Base-by-base conservation (phyloP, 1,140 invertebrate genomes). In the Calliopsis andreniformis region DNA sequence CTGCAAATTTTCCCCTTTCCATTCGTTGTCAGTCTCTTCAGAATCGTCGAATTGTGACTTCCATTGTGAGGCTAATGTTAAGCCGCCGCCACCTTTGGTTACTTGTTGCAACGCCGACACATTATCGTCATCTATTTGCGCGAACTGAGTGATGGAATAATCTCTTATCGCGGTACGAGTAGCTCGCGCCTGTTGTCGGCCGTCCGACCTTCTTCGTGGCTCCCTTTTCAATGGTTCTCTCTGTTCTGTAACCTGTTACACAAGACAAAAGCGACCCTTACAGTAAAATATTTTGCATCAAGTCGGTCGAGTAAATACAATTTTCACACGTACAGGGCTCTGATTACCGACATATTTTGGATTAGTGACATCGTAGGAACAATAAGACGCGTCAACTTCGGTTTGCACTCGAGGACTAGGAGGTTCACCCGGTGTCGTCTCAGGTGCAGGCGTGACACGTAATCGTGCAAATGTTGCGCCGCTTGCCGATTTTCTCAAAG, bases 21-120 rank as follows among this genome's bases (percentile, higher is more conserved):
- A 97, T 89, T 98, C 97, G 89, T 98, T 97, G 89, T 98, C 97
- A 0, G 96, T 97, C 86, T 97, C 97, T 82, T 98, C 97, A 0
- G 97, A 98, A 88, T 98, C 97, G 87, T 98, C 97, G 87, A 98
- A 98, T 87, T 98, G 97, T 3, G 96, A 98, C 87, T 98, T 98
- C 97, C 97, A 98, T 84, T 98, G 95, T 1, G 97, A 98, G 0
- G 96, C 97, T 14, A 98, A 88, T 0, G 97, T 98, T 3, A 98
- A 89, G 0, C 96, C 96, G 42, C 95, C 95, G 3, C 94, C 94
- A 53, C 95, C 95, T 85, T 94, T 94, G 0, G 95, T 96, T n/a
- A 95, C 93, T 93, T 98, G 97, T 88, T 98, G 97, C 69, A 97
- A 88, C 1, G 96, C 96, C 12, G 97, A 98, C 0, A 98, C 95